Evolutionary conservation across 2,888 invertebrate genomes (phyloP), one percentile per base, ranked within the genome.

Genomic region (Dryobotodes eremita): DNA sequence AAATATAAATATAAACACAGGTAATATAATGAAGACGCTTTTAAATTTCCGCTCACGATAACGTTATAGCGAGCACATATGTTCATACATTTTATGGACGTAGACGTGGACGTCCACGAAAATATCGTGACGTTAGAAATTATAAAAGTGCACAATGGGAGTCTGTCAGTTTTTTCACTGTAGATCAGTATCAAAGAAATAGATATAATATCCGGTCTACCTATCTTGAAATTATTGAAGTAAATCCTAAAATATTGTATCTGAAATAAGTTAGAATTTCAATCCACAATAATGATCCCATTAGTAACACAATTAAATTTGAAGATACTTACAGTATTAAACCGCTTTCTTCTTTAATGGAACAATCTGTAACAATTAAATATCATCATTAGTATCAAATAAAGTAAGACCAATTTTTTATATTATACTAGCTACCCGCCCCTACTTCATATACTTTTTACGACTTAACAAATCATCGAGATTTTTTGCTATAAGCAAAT

Each of bases 351-450:
- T 36, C 50, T 53, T 59, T 20, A 26, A 26, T 57, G 53, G 48
- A 57, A 69, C 46, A 17, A 83, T 55, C 82, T 82, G 82, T 59
- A 82, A 82, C 85, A 82, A 82, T 53, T 7, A 80, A 31, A 53
- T 50, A 62, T 20, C 6, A 53, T 17, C 2, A 72, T 82, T 72
- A 82, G 64, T 78, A 42, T 50, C 15, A 69, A 53, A 53, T 53
- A 50, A 42, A 68, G 23, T 31, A 23, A 23, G 6, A 13, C 7
- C 20, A 68, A 66, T 10, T 2, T 10, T 11, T 26, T 11, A n/a
- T 26, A 15, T 6, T 15, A 15, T 15, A 6, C 26, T 57, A 26
- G n/a, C 57, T n/a, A 26, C 2, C 57, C 13, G 6, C 1, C 26
- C 13, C 57, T 57, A 5, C 26, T 26, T 13, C 57, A 10, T 6